Evolutionary conservation across 1,140 invertebrate species (phyloP).

Genomic region (Idris sp.): DNA sequence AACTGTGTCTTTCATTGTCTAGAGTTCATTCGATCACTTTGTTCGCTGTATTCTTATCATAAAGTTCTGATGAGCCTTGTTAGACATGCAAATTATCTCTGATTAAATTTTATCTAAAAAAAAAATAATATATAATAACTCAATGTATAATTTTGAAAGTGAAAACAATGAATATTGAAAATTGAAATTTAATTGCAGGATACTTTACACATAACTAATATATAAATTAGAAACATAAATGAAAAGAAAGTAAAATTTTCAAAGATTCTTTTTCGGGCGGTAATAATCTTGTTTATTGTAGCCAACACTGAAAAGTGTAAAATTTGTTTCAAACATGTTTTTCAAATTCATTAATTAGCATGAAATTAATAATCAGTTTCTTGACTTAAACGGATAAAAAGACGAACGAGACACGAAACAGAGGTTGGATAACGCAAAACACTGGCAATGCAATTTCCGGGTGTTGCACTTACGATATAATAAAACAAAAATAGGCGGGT

Average conservation of each 20-base stretch:
- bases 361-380: conserved; percentile 48
- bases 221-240: too few species aligned
- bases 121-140: too few species aligned
- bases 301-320: too few species aligned
- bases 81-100: conserved; percentile 48
- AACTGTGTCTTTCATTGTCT: conserved; percentile 42
- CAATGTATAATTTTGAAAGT: too few species aligned
- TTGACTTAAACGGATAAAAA: conserved; percentile 22
- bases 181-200: too few species aligned
- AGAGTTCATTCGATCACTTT: conserved; percentile 27
- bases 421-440: conserved; percentile 37
- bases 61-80: conserved; percentile 39
- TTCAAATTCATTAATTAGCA: conserved; percentile 41
- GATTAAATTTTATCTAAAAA: too few species aligned
- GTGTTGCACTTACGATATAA: conserved; percentile 62
- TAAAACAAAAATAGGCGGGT: conserved; percentile 64
- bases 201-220: too few species aligned
- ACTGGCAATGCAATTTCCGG: conserved; percentile 62
- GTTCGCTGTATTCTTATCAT: conserved; percentile 28
- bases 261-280: too few species aligned
- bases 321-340: too few species aligned
- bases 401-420: conserved; percentile 19
- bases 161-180: too few species aligned
- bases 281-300: too few species aligned
- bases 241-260: too few species aligned